phyloP scores from a whole-genome alignment of 2,797 vertebrate genomes.

The Carduelis carduelis region DNA sequence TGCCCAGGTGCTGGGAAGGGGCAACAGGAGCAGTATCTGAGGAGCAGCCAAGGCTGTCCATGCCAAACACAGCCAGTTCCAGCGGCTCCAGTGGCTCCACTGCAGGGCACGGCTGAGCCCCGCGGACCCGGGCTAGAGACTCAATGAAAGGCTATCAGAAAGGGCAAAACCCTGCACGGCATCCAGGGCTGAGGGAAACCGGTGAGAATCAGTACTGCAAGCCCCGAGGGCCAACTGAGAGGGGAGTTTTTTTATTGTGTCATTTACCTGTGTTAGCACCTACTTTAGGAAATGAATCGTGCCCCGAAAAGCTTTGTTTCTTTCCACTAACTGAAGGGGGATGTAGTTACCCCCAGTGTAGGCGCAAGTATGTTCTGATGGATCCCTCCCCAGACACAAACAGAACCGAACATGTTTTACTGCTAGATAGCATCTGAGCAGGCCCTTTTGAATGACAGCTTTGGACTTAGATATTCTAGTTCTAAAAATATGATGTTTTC shows the following conservation, averaged over 20 bases:
- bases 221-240: accelerated
- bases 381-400: background rate
- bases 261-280: background rate
- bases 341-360: background rate
- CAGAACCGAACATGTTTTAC: background rate
- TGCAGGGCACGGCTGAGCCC: background rate
- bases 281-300: background rate
- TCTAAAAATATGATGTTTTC: background rate
- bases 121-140: accelerated
- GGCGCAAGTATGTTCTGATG: background rate
- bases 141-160: background rate
- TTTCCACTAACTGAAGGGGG: background rate
- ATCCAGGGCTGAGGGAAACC: background rate
- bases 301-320: background rate
- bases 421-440: background rate
- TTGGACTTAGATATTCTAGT: background rate
- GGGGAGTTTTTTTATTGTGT: background rate
- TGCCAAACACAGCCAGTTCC: accelerated
- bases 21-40: background rate
- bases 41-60: background rate
- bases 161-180: accelerated
- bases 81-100: accelerated
- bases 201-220: accelerated
- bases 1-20: accelerated
- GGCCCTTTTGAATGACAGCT: background rate